A percentile compares a stretch with the other conserved stretches of the same genome.
phyloP scores from a whole-genome alignment of 2,113 vertebrate genomes.

The Notarius lentiginosus region DNA sequence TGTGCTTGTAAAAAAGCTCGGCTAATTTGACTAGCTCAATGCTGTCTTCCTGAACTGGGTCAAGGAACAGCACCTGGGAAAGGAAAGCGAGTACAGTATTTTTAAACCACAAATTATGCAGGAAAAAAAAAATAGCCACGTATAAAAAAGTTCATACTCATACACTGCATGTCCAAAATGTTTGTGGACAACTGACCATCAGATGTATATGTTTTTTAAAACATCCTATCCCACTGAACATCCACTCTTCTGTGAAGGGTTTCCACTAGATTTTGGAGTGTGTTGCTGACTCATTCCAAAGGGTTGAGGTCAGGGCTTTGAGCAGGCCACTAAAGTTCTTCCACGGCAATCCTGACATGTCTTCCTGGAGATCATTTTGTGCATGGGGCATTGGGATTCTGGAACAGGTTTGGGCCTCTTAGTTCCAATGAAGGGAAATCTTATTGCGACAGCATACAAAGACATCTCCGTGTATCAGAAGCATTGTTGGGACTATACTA shows the following conservation, averaged over 20 bases:
- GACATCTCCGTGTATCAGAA: background rate
- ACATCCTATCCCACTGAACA: background rate
- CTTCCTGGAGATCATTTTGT: too few relatives aligned
- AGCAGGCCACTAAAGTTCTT: too few relatives aligned
- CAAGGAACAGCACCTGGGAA: slow-evolving; percentile 87
- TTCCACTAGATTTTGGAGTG: too few relatives aligned
- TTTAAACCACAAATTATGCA: background rate
- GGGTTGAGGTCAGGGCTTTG: too few relatives aligned
- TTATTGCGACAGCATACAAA: background rate
- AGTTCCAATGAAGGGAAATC: background rate
- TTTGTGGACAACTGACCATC: background rate
- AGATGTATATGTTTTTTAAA: background rate
- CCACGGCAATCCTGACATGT: too few relatives aligned
- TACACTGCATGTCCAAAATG: background rate
- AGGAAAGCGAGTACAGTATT: background rate
- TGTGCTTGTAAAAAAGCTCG: slow-evolving; percentile 85
- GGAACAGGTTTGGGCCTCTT: too few relatives aligned
- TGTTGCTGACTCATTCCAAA: too few relatives aligned
- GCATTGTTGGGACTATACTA: too few relatives aligned
- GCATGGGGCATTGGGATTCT: too few relatives aligned
- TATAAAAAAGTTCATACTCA: background rate
- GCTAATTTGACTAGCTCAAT: slow-evolving; percentile 84
- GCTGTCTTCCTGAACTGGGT: slow-evolving; percentile 82
- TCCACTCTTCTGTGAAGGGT: too few relatives aligned
- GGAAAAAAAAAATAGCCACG: background rate